These are phyloP conservation scores for Ctenodactylus gundi DNA, from an alignment of 2,113 vertebrate genomes.

Conservation along the genomic window DNA sequence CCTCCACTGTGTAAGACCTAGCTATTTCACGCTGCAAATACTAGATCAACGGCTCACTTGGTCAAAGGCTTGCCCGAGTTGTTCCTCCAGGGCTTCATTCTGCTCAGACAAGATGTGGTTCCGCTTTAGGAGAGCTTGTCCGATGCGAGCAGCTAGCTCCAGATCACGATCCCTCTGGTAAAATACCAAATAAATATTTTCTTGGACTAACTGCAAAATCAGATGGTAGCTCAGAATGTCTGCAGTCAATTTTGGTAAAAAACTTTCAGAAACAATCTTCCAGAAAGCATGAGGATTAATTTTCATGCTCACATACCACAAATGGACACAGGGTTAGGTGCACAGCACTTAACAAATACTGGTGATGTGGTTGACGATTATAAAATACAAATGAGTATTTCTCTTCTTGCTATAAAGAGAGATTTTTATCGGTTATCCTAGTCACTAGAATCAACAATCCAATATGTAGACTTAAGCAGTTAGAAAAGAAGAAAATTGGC, in stretches of 20 bases:
- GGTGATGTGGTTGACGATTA: background rate
- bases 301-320: slow-evolving; percentile 14
- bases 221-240: slow-evolving; percentile 18
- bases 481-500: slow-evolving; percentile 4
- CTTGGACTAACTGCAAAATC: slow-evolving; percentile 29
- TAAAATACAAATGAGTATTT: background rate
- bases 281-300: slow-evolving; percentile 28
- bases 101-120: slow-evolving; percentile 94
- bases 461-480: background rate
- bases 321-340: background rate
- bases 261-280: slow-evolving; percentile 19
- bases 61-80: slow-evolving; percentile 92
- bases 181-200: slow-evolving; percentile 37
- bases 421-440: slow-evolving; percentile 16
- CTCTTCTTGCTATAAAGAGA: slow-evolving; percentile 2
- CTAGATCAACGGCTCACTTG: slow-evolving; percentile 85
- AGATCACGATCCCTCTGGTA: slow-evolving; percentile 95
- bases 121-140: slow-evolving; percentile 95
- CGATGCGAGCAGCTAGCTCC: slow-evolving; percentile 97
- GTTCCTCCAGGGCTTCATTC: slow-evolving; percentile 95
- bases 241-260: slow-evolving; percentile 23
- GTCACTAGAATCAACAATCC: background rate
- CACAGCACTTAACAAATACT: background rate
- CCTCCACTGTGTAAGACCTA: background rate
- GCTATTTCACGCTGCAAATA: background rate